Conservation (phyloP, 1,140 invertebrate species). For the Drosophila willistoni region DNA sequence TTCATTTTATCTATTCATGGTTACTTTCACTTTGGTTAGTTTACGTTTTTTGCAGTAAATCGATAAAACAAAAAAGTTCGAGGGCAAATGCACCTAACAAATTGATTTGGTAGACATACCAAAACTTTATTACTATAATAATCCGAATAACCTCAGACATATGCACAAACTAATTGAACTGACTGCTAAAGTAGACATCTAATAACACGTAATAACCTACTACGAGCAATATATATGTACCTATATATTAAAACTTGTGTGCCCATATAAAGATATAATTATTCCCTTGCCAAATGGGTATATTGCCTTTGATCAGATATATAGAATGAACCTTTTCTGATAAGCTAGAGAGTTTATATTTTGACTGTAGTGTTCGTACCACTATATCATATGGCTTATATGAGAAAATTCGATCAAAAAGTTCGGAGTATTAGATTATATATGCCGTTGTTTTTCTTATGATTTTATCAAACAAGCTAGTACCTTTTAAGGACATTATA, state of each 20-base stretch:
- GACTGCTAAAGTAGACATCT: constrained; percentile 1
- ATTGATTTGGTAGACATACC: neutral
- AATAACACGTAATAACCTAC: neutral
- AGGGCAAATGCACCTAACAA: constrained; percentile 1
- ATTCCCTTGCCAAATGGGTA: too few species aligned
- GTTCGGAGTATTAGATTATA: too few species aligned
- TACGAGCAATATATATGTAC: neutral
- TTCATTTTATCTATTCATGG: constrained; percentile 1
- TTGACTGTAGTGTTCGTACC: too few species aligned
- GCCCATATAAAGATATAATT: neutral
- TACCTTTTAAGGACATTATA: too few species aligned
- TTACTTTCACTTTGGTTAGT: neutral
- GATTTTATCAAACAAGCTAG: too few species aligned
- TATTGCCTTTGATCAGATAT: too few species aligned
- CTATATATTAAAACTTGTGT: neutral
- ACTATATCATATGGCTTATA: too few species aligned
- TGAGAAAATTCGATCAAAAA: too few species aligned
- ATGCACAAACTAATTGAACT: neutral
- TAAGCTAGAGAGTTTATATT: too few species aligned
- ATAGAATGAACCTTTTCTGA: too few species aligned
- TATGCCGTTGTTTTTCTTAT: too few species aligned
- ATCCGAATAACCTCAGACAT: neutral
- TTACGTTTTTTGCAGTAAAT: constrained; percentile 1
- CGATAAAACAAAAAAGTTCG: neutral
- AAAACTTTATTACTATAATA: neutral